Percentiles rank a stretch among this genome's conserved stretches.
These are phyloP conservation scores for Pseudorhiza aurosa DNA, from an alignment of 30 jellyfish, hydroid and myxozoan species.

Conservation along the genomic window DNA sequence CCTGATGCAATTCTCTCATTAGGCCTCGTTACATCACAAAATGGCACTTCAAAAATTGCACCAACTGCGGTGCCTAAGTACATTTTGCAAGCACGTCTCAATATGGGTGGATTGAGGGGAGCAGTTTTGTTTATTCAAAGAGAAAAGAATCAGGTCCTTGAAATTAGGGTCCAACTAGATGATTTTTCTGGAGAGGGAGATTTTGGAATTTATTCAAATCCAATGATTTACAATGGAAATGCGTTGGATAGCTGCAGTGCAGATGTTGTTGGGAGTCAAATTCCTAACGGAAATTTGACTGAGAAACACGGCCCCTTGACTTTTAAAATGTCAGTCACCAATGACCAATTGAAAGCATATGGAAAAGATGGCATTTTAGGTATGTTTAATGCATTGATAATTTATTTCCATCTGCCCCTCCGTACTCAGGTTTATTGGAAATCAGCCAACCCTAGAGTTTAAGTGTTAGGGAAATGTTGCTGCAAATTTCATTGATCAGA, in stretches of 20 bases:
- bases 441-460: too few relatives aligned
- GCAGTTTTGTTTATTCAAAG: conserved; percentile 43
- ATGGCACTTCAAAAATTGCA: neutral
- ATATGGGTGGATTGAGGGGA: conserved; percentile 67
- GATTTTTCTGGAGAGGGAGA: conserved; percentile 22
- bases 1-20: too few relatives aligned
- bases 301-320: conserved; percentile 44
- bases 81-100: conserved; percentile 40
- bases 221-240: conserved; percentile 47
- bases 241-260: conserved; percentile 58
- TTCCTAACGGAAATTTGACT: conserved; percentile 59
- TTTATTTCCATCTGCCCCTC: too few relatives aligned
- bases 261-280: conserved; percentile 30
- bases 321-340: conserved; percentile 8
- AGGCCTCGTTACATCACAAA: neutral
- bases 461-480: too few relatives aligned
- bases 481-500: too few relatives aligned
- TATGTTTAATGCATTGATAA: too few relatives aligned
- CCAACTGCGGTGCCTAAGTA: conserved; percentile 26
- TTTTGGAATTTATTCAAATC: conserved; percentile 44
- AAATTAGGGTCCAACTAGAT: conserved; percentile 53
- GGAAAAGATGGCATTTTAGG: conserved; percentile 70
- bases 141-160: conserved; percentile 25
- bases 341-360: conserved; percentile 40
- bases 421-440: too few relatives aligned